A percentile compares a stretch with the other conserved stretches of the same genome.
Evolutionary conservation across 2,797 vertebrate genomes (phyloP).

Genomic region (Macroramphosus scolopax): DNA sequence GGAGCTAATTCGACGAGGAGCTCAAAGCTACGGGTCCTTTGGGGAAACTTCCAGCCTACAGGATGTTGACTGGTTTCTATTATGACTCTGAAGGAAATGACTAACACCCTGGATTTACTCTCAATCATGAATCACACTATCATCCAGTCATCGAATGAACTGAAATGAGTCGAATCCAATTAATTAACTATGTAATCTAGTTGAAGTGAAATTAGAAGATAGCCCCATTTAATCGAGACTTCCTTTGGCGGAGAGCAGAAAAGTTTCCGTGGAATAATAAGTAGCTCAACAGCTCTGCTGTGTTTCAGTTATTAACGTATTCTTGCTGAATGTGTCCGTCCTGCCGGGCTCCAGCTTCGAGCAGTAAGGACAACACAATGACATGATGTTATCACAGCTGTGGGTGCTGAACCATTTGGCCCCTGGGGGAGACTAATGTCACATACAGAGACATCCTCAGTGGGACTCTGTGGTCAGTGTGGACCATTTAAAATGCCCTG

Average conservation of each 20-base stretch:
- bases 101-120: constrained; percentile 51
- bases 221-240: too few relatives aligned
- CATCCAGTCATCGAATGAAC: not conserved
- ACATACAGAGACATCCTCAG: constrained; percentile 41
- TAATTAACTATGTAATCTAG: too few relatives aligned
- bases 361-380: constrained; percentile 35
- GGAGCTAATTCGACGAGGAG: constrained; percentile 35
- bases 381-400: constrained; percentile 79
- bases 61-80: constrained; percentile 57
- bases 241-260: not conserved
- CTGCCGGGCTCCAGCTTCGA: constrained; percentile 27
- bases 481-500: constrained; percentile 36
- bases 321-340: constrained; percentile 19
- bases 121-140: constrained; percentile 31
- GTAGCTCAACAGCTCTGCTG: not conserved
- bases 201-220: too few relatives aligned
- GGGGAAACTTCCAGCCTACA: constrained; percentile 52
- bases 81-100: constrained; percentile 68
- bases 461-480: constrained; percentile 38
- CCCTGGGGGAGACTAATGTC: constrained; percentile 50
- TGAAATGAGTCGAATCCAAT: not conserved
- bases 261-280: not conserved
- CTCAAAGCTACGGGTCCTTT: too few relatives aligned
- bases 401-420: constrained; percentile 74
- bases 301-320: constrained; percentile 12